Percentiles rank a stretch among this genome's conserved stretches.
Conservation (phyloP, 2,888 invertebrate genomes). For the Euplagia quadripunctaria region DNA sequence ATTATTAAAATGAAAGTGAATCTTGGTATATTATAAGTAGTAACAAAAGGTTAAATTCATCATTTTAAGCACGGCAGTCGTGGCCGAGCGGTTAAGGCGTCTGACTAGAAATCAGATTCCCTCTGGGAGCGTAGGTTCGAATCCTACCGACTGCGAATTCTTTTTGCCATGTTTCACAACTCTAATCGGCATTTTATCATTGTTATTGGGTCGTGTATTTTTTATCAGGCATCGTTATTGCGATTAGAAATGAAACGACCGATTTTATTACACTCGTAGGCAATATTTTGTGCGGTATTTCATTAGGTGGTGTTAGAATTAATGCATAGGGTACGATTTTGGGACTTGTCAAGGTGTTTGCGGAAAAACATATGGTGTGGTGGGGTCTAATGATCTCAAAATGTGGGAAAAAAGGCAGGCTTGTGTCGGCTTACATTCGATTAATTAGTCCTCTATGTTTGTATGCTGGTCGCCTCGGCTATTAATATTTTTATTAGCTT, state of each 20-base stretch:
- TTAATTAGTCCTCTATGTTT: constrained; percentile 62
- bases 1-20: neutral
- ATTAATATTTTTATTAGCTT: constrained; percentile 59
- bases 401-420: constrained; percentile 38
- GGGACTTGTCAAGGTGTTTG: constrained; percentile 41
- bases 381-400: constrained; percentile 54
- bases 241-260: constrained; percentile 44
- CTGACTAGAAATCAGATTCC: constrained; percentile 96
- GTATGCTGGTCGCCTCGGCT: constrained; percentile 48
- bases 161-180: constrained; percentile 42
- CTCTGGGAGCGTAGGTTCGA: constrained; percentile 97
- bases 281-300: constrained; percentile 53
- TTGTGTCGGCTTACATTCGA: constrained; percentile 54
- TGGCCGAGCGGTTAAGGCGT: constrained; percentile 96
- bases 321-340: constrained; percentile 36
- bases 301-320: constrained; percentile 35
- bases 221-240: constrained; percentile 52
- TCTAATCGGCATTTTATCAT: constrained; percentile 47
- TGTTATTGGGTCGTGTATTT: constrained; percentile 53
- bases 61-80: constrained; percentile 85
- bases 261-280: constrained; percentile 58
- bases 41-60: constrained; percentile 16
- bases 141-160: constrained; percentile 92
- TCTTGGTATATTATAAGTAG: neutral
- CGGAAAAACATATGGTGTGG: constrained; percentile 47